A percentile compares a stretch with the other conserved stretches of the same genome.
Conservation (phyloP, 2,113 vertebrate species). For the Leptosomus discolor region DNA sequence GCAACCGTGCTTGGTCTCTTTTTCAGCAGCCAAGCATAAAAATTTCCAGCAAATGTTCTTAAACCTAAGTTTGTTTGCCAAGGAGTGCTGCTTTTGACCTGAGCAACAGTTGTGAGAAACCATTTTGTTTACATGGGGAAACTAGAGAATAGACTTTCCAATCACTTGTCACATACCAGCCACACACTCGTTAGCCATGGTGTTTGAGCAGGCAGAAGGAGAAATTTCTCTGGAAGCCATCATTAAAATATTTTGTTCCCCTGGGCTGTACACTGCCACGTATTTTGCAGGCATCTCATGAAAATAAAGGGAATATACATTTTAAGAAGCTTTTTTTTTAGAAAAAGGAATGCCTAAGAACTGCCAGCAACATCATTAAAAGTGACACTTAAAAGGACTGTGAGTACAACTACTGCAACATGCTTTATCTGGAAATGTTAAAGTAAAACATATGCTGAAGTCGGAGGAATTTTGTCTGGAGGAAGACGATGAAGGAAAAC, state of each 20-base stretch:
- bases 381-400: conserved; percentile 7
- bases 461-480: background rate
- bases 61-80: conserved; percentile 20
- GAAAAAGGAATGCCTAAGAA: background rate
- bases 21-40: conserved; percentile 9
- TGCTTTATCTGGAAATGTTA: conserved; percentile 21
- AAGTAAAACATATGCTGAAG: conserved; percentile 33
- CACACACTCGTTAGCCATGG: background rate
- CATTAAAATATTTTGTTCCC: background rate
- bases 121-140: background rate
- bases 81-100: background rate
- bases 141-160: background rate
- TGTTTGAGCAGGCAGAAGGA: background rate
- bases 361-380: background rate
- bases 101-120: background rate
- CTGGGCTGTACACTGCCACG: background rate
- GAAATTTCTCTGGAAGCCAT: background rate
- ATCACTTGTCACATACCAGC: conserved; percentile 18
- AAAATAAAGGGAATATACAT: background rate
- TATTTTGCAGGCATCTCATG: background rate
- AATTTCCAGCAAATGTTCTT: conserved; percentile 11
- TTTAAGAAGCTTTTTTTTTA: background rate
- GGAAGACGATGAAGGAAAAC: background rate
- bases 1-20: background rate
- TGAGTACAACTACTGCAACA: background rate